phyloP scores from a whole-genome alignment of 2,113 vertebrate genomes.

The Nerophis ophidion region DNA sequence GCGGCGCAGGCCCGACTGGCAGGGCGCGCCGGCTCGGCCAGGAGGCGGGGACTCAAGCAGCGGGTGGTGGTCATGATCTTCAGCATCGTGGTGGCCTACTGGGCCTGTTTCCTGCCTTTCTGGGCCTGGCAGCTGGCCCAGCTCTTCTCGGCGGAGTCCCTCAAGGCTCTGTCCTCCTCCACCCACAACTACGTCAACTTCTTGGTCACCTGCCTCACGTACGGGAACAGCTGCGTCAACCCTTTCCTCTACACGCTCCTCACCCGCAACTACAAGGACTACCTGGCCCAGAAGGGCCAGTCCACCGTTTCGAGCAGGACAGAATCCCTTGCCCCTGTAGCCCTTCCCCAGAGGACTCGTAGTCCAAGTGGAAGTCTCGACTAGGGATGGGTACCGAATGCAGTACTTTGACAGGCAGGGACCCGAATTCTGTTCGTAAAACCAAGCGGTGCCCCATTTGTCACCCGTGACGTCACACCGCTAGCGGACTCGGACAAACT shows the following conservation, averaged over 20 bases:
- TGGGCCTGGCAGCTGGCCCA: constrained; percentile 82
- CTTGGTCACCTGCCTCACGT: constrained; percentile 80
- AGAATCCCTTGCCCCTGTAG: constrained; percentile 49
- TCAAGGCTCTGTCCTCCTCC: constrained; percentile 58
- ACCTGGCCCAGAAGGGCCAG: constrained; percentile 60
- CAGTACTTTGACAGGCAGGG: too few relatives aligned
- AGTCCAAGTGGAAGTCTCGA: constrained; percentile 3
- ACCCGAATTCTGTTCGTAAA: too few relatives aligned
- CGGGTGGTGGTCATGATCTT: constrained; percentile 75
- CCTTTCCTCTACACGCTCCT: constrained; percentile 82
- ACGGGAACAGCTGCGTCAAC: constrained; percentile 82
- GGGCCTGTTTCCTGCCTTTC: constrained; percentile 84
- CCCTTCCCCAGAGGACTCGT: constrained; percentile 37
- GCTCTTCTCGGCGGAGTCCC: constrained; percentile 62
- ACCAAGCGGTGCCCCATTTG: too few relatives aligned
- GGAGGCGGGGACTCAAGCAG: constrained; percentile 54
- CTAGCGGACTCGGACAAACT: too few relatives aligned
- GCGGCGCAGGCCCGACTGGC: constrained; percentile 45
- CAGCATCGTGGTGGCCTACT: constrained; percentile 75
- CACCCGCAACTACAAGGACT: constrained; percentile 65
- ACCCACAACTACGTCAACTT: constrained; percentile 80
- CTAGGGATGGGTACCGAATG: too few relatives aligned
- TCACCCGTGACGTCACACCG: too few relatives aligned
- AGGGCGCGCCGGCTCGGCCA: constrained; percentile 28
- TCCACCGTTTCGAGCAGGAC: constrained; percentile 49